Evolutionary conservation across 37 sponge, comb jelly and placozoan genomes (phyloP).

Genomic region (Geodia barretti): DNA sequence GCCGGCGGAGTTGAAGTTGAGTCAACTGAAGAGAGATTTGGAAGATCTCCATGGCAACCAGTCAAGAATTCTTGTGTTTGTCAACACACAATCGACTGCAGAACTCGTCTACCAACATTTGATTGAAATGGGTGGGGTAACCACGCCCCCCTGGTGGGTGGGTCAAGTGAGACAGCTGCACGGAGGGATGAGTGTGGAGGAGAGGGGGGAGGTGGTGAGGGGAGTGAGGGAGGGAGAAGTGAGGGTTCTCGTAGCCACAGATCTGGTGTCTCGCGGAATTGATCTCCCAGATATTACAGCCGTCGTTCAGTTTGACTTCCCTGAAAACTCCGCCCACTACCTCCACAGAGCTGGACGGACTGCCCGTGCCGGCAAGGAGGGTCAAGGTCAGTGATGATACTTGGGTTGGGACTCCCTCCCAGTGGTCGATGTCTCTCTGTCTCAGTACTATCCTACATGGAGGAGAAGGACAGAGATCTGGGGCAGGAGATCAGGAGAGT

Average conservation of each 20-base stretch:
- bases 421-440: background rate
- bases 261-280: slow-evolving; percentile 75
- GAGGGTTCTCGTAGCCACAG: slow-evolving; percentile 64
- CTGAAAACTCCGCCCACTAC: slow-evolving; percentile 69
- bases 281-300: slow-evolving; percentile 67
- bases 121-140: slow-evolving; percentile 9
- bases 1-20: background rate
- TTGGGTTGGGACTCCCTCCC: background rate
- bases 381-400: slow-evolving; percentile 52
- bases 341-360: slow-evolving; percentile 89
- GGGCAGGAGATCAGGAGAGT: slow-evolving; percentile 43
- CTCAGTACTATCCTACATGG: slow-evolving; percentile 61
- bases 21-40: slow-evolving; percentile 31
- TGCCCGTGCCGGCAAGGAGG: slow-evolving; percentile 69
- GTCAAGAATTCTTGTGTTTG: slow-evolving; percentile 44
- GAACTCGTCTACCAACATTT: slow-evolving; percentile 2
- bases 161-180: slow-evolving; percentile 28
- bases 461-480: slow-evolving; percentile 25
- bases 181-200: slow-evolving; percentile 9
- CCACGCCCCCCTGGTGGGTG: slow-evolving; percentile 10
- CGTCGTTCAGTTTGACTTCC: slow-evolving; percentile 89
- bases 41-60: background rate
- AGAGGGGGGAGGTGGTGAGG: slow-evolving; percentile 31
- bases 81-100: slow-evolving; percentile 35
- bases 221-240: slow-evolving; percentile 43